These are phyloP conservation scores for Phasia obesa DNA, from an alignment of 2,888 invertebrate species.

Conservation along the genomic window DNA sequence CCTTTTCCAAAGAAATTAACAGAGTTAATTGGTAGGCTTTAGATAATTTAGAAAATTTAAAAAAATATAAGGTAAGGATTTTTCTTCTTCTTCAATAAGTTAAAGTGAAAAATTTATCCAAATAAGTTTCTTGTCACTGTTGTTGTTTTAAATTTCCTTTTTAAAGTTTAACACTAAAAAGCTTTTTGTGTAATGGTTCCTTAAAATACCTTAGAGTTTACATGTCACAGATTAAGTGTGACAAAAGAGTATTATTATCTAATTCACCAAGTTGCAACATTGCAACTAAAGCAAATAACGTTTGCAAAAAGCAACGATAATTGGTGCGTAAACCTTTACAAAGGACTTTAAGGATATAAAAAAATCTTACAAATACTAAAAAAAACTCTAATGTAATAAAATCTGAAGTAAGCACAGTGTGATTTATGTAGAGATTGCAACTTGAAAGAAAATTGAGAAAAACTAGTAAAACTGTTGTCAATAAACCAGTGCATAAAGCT, in stretches of 20 bases:
- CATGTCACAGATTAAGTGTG: constrained; percentile 16
- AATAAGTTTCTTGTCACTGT: background rate
- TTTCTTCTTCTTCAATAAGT: too few species aligned
- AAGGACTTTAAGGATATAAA: constrained; percentile 38
- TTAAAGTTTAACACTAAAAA: constrained; percentile 17
- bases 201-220: constrained; percentile 15
- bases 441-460: background rate
- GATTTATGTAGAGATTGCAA: constrained; percentile 6
- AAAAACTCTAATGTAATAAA: constrained; percentile 17
- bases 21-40: too few species aligned
- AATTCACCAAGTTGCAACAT: constrained; percentile 1
- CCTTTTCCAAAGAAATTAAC: too few species aligned
- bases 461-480: background rate
- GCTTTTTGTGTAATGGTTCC: constrained; percentile 9
- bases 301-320: constrained; percentile 30
- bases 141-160: background rate
- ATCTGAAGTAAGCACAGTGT: constrained; percentile 2
- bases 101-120: background rate
- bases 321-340: constrained; percentile 42
- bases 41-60: too few species aligned
- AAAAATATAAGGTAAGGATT: too few species aligned
- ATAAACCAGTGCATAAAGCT: too few species aligned
- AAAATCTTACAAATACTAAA: background rate
- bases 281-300: constrained; percentile 13
- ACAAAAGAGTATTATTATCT: constrained; percentile 53